Evolutionary conservation across 2,113 vertebrate species (phyloP).

Genomic region (Delphinapterus leucas): DNA sequence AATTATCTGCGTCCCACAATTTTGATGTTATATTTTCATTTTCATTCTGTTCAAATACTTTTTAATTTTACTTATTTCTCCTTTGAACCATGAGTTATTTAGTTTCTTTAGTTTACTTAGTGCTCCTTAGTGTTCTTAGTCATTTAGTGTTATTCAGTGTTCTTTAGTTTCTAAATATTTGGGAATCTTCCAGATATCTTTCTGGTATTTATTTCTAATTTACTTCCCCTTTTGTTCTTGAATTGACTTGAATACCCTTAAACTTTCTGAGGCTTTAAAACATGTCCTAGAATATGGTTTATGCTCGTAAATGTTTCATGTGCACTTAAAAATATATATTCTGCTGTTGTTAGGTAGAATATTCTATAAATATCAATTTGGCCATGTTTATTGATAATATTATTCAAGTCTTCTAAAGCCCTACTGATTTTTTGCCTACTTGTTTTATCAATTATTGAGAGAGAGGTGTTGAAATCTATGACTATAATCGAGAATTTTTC

Average conservation of each 20-base stretch:
- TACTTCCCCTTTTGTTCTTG: background rate
- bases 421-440: background rate
- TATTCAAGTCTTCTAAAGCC: background rate
- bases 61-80: background rate
- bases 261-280: background rate
- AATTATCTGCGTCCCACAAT: background rate
- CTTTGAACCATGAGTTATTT: background rate
- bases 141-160: background rate
- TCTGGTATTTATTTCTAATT: slow-evolving; percentile 2
- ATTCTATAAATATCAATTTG: background rate
- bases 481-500: background rate
- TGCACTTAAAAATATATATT: background rate
- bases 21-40: background rate
- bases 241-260: background rate
- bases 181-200: background rate
- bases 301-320: background rate
- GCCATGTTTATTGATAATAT: background rate
- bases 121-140: background rate
- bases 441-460: background rate
- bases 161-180: slow-evolving; percentile 37
- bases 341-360: background rate
- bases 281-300: background rate
- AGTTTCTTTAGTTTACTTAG: background rate
- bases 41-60: background rate
- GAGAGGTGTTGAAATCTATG: background rate